Evolutionary conservation across 2,888 invertebrate genomes (phyloP), one percentile per base, ranked within the genome.

Genomic region (Agriopis leucophaearia): DNA sequence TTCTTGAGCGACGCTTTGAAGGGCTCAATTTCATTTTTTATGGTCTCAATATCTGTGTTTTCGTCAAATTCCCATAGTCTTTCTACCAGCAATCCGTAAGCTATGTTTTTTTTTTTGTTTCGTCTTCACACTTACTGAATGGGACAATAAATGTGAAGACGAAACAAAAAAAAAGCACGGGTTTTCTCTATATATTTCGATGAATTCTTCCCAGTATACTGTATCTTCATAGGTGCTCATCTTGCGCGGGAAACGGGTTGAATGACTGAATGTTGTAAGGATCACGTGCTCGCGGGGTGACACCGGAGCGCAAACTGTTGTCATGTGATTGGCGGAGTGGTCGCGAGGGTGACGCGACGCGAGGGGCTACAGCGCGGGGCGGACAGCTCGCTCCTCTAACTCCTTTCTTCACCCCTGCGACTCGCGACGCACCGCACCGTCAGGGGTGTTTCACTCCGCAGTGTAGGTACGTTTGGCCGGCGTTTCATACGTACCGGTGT

Each of bases 101-200:
- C 69, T 40, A 73, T 40, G 2, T 51, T 47, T 27, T 27, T 69
- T n/a, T n/a, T n/a, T 58, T 57, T 0, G 56, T 16, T 35, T 56
- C 35, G 3, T 64, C 55, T 0, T 9, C n/a, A 40, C 38, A 15
- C 1, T 35, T 62, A 1, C 1, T 27, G 60, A 71, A 73, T 3
- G n/a, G n/a, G n/a, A n/a, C n/a, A n/a, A n/a, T n/a, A n/a, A n/a
- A n/a, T n/a, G n/a, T n/a, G n/a, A n/a, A n/a, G n/a, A n/a, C n/a
- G n/a, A n/a, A n/a, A n/a, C n/a, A n/a, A n/a, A n/a, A n/a, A n/a
- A 73, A 1, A 73, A 56, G 50, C 70, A 66, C 1, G 64, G 68
- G 45, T 64, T 59, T 55, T 73, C 73, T 67, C 54, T 54, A 15
- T 54, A 71, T 1, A 71, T 50, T 47, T 67, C 44, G n/a, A 73